Base-by-base conservation (phyloP, 2,113 vertebrate species). In the Osmerus mordax region DNA sequence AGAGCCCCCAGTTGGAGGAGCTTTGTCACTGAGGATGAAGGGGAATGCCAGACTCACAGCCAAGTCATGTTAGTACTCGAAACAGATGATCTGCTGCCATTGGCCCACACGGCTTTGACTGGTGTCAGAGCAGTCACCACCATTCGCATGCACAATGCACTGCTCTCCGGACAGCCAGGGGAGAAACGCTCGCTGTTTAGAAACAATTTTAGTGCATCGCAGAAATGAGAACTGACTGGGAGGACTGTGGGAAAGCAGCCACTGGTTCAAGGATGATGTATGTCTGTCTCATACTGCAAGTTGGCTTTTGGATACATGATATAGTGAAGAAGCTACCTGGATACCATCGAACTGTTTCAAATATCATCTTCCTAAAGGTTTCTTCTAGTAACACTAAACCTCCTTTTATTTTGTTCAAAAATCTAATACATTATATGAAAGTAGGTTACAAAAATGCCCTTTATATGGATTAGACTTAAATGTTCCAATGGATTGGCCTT, bases 91-190 rank as follows among this genome's bases (percentile, higher is more conserved):
- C 1, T 74, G 81, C 83, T 85, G 73, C 81, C 80, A 73, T 65
- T 65, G 73, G 78, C 67, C 73, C 69, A 83, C 82, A 83, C 81
- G 80, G 76, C 68, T 79, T 82, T 84, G 81, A 86, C 84, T 84
- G 78, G 75, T 85, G 69, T 65, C 65, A 86, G 78, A 88, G 75
- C 18, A 65, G 75, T 77, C 79, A 79, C 77, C 78, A 80, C 78
- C 69, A 75, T 84, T 81, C 85, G 76, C 82, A 83, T 84, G 74
- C 54, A 84, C 77, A 82, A 80, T 71, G 70, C 51, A 29, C 25
- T 72, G 80, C 85, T 86, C 72, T 80, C 69, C 78, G 79, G 83
- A 61, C 80, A 28, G 64, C 78, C 83, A 82, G 78, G 76, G 79
- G 80, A 76, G 56, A 59, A 3, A 21, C 56, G 12, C 3, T 21